Percentiles rank a stretch among this genome's conserved stretches.
Conservation (phyloP, 2,797 vertebrate genomes). For the Toxotes lorentzi region DNA sequence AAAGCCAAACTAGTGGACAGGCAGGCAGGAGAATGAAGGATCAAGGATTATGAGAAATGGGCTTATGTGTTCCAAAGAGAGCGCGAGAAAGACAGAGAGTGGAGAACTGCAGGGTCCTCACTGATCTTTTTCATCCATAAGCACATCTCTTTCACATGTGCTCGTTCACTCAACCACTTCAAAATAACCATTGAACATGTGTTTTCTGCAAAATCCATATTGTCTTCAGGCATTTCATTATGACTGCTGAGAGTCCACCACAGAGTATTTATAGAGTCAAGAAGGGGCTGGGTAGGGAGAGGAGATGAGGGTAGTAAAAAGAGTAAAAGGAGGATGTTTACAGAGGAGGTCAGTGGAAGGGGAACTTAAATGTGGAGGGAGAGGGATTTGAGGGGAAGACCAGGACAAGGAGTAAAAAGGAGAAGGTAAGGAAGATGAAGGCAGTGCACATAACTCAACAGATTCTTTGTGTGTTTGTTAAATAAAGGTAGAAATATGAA, state of each 20-base stretch:
- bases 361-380: not conserved
- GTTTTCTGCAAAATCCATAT: slow-evolving; percentile 78
- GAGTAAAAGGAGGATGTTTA: slow-evolving; percentile 39
- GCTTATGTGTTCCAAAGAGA: not conserved
- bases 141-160: not conserved
- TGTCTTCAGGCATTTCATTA: slow-evolving; percentile 84
- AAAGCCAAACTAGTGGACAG: not conserved
- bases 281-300: slow-evolving; percentile 10
- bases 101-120: not conserved
- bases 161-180: slow-evolving; percentile 41
- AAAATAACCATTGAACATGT: slow-evolving; percentile 1
- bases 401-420: not conserved
- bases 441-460: not conserved
- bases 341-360: slow-evolving; percentile 1
- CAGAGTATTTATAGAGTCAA: slow-evolving; percentile 31
- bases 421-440: not conserved
- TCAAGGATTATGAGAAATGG: slow-evolving; percentile 25
- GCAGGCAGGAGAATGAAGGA: slow-evolving; percentile 7
- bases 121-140: slow-evolving; percentile 3
- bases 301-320: slow-evolving; percentile 32
- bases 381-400: not conserved
- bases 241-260: slow-evolving; percentile 16
- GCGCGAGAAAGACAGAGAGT: not conserved
- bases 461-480: not conserved
- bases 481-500: not conserved